Percentiles rank a stretch among this genome's conserved stretches.
These are phyloP conservation scores for Simalia tracyae DNA, from an alignment of 2,797 vertebrate genomes.

Conservation along the genomic window DNA sequence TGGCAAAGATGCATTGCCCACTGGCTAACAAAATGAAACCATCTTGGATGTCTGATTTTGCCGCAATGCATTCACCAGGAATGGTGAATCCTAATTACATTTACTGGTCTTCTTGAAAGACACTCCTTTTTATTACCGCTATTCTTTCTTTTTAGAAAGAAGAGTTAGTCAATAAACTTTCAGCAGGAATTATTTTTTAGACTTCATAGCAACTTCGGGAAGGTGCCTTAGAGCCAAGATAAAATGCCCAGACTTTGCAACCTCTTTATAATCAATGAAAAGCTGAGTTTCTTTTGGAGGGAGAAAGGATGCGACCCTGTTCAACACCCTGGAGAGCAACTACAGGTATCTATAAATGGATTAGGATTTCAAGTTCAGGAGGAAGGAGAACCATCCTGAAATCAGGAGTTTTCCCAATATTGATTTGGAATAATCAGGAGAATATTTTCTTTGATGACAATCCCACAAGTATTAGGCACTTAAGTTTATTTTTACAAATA, in stretches of 20 bases:
- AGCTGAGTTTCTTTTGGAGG: background rate
- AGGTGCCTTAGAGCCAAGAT: background rate
- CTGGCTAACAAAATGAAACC: background rate
- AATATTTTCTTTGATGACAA: background rate
- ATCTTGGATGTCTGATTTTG: slow-evolving; percentile 4
- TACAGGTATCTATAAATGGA: background rate
- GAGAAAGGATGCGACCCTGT: background rate
- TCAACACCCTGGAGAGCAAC: background rate
- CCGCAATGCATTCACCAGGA: background rate
- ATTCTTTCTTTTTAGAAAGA: background rate
- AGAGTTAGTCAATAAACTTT: background rate
- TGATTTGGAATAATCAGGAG: background rate
- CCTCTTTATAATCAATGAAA: background rate
- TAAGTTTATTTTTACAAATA: background rate
- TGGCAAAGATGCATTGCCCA: fast-evolving
- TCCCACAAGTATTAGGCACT: background rate
- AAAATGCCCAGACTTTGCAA: background rate
- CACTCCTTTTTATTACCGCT: background rate
- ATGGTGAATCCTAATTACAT: slow-evolving; percentile 11
- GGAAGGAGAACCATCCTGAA: background rate
- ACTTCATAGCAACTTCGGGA: background rate
- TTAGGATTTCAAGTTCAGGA: background rate
- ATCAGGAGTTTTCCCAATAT: background rate
- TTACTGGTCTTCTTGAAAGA: background rate
- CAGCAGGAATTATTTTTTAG: background rate